Percentiles rank a stretch among this genome's conserved stretches.
These are phyloP conservation scores for Sisyra terminalis DNA, from an alignment of 2,888 invertebrate genomes.

Conservation along the genomic window DNA sequence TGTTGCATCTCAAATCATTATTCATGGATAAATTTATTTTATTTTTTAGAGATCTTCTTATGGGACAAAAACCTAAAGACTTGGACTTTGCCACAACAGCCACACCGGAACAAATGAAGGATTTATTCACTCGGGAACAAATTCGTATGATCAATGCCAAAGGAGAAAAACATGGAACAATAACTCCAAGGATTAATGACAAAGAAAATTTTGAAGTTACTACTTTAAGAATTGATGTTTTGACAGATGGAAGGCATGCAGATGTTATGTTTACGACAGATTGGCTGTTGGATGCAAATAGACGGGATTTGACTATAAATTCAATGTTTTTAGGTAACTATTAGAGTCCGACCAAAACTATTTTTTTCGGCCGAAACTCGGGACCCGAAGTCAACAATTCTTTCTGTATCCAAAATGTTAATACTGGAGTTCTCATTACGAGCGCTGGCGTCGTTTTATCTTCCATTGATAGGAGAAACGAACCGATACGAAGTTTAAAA, in stretches of 20 bases:
- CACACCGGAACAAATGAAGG: constrained; percentile 90
- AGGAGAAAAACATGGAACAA: constrained; percentile 91
- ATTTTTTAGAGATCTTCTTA: constrained; percentile 54
- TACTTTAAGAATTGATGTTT: constrained; percentile 79
- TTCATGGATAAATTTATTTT: constrained; percentile 5
- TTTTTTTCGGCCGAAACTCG: too few relatives aligned
- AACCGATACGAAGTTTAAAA: too few relatives aligned
- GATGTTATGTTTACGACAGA: constrained; percentile 87
- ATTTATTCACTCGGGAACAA: constrained; percentile 69
- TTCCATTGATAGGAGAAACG: too few relatives aligned
- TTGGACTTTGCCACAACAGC: constrained; percentile 97
- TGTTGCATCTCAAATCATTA: constrained; percentile 3
- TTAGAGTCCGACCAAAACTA: background rate
- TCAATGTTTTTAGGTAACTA: constrained; percentile 77
- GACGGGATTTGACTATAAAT: constrained; percentile 95
- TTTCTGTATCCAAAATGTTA: too few relatives aligned
- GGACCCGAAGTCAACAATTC: too few relatives aligned
- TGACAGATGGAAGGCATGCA: constrained; percentile 89
- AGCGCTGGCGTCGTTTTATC: too few relatives aligned
- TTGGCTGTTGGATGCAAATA: constrained; percentile 84
- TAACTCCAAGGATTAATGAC: constrained; percentile 88
- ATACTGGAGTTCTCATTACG: too few relatives aligned
- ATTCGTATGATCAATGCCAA: constrained; percentile 84
- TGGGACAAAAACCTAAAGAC: constrained; percentile 68
- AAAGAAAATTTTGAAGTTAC: constrained; percentile 90